Conservation (phyloP, 2,797 vertebrate genomes). For the Phalloptychus januarius region DNA sequence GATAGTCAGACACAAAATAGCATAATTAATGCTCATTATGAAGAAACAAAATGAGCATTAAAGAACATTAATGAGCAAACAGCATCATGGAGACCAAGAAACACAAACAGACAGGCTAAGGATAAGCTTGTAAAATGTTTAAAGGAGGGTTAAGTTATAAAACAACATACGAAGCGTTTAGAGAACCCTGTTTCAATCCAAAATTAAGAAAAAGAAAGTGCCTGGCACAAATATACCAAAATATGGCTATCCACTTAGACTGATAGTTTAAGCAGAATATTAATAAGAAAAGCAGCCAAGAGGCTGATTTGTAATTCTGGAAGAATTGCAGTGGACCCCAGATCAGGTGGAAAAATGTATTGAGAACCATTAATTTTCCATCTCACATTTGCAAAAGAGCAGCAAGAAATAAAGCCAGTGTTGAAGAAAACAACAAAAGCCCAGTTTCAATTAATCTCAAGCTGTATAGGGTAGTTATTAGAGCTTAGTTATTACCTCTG, state of each 20-base stretch:
- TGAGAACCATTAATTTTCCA: not conserved
- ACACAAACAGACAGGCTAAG: not conserved
- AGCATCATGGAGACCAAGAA: not conserved
- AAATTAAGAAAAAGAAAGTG: not conserved
- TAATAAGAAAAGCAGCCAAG: not conserved
- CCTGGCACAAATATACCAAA: not conserved
- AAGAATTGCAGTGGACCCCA: not conserved
- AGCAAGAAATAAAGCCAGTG: not conserved
- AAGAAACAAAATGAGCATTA: not conserved
- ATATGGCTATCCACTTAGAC: not conserved
- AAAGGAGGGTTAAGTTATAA: not conserved
- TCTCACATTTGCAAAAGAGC: not conserved
- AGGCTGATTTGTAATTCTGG: not conserved
- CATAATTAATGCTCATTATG: no score
- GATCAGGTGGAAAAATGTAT: not conserved
- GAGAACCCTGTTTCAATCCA: not conserved
- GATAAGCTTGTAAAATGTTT: not conserved
- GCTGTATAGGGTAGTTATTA: not conserved
- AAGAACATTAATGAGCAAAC: not conserved
- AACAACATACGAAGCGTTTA: not conserved
- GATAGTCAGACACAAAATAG: not conserved
- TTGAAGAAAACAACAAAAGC: not conserved
- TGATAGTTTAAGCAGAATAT: not conserved
- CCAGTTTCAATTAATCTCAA: not conserved
- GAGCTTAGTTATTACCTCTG: not conserved